Evolutionary conservation across 2,888 invertebrate species (phyloP).

Genomic region (Tachina fera): DNA sequence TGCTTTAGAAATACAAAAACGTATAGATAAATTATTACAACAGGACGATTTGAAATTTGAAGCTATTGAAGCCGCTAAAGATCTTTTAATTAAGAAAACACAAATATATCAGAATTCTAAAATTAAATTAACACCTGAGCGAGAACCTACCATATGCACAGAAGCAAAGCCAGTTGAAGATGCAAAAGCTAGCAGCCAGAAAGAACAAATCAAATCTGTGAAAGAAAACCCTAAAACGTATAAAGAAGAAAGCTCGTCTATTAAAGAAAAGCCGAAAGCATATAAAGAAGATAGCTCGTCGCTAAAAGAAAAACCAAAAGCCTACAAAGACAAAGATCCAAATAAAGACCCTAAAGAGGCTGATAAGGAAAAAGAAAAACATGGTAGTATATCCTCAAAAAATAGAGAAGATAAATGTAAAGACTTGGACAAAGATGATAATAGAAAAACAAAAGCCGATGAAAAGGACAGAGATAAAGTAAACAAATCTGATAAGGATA

Average conservation of each 20-base stretch:
- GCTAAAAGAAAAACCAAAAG: constrained; percentile 43
- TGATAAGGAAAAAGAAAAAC: constrained; percentile 38
- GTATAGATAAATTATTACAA: constrained; percentile 78
- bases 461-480: constrained; percentile 20
- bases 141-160: neutral
- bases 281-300: neutral
- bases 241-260: neutral
- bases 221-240: constrained; percentile 4
- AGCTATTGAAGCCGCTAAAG: constrained; percentile 75
- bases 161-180: constrained; percentile 9
- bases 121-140: constrained; percentile 30
- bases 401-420: constrained; percentile 37
- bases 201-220: neutral
- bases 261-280: constrained; percentile 6
- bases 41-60: constrained; percentile 78
- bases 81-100: constrained; percentile 68
- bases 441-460: neutral
- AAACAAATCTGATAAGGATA: constrained; percentile 11
- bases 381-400: constrained; percentile 11
- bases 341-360: constrained; percentile 12
- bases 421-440: constrained; percentile 24
- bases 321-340: constrained; percentile 46
- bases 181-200: constrained; percentile 2
- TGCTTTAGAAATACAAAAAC: constrained; percentile 77
- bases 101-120: constrained; percentile 66